A percentile compares a stretch with the other conserved stretches of the same genome.
These are phyloP conservation scores for Trissoscelio sp. DNA, from an alignment of 2,888 invertebrate species.

Conservation along the genomic window DNA sequence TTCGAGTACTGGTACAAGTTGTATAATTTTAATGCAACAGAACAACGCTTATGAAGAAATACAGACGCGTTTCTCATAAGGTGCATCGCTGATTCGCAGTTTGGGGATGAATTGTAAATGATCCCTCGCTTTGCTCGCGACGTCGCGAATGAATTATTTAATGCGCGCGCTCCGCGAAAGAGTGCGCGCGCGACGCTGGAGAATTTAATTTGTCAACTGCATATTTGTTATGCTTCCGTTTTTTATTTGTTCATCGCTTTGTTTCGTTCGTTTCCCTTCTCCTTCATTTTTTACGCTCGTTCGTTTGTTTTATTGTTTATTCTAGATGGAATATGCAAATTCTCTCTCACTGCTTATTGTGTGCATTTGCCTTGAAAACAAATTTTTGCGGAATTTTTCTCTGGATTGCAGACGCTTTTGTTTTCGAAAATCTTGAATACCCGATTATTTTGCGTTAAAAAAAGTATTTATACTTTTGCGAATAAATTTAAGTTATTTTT, in stretches of 20 bases:
- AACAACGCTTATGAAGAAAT: slow-evolving; percentile 44
- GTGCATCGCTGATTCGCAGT: slow-evolving; percentile 51
- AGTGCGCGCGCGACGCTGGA: slow-evolving; percentile 23
- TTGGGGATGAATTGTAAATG: slow-evolving; percentile 63
- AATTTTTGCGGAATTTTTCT: slow-evolving; percentile 19
- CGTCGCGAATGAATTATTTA: slow-evolving; percentile 64
- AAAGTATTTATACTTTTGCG: no score
- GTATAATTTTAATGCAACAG: slow-evolving; percentile 47
- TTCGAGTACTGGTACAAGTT: background rate
- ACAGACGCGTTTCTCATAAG: slow-evolving; percentile 29
- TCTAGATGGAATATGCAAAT: slow-evolving; percentile 49
- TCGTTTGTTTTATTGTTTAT: slow-evolving; percentile 51
- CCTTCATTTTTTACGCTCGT: slow-evolving; percentile 10
- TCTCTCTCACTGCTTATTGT: background rate
- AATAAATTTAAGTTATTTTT: no score
- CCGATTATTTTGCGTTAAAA: no score
- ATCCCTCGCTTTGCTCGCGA: slow-evolving; percentile 52
- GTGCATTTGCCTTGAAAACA: background rate
- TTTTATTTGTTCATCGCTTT: slow-evolving; percentile 15
- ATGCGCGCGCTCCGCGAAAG: slow-evolving; percentile 44
- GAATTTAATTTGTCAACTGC: slow-evolving; percentile 65
- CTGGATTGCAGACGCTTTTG: background rate
- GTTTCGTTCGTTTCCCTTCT: background rate
- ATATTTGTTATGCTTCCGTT: slow-evolving; percentile 43
- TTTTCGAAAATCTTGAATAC: background rate